Percentiles rank a stretch among this genome's conserved stretches.
Evolutionary conservation across 2,888 invertebrate species (phyloP).

Genomic region (Aphidius colemani): DNA sequence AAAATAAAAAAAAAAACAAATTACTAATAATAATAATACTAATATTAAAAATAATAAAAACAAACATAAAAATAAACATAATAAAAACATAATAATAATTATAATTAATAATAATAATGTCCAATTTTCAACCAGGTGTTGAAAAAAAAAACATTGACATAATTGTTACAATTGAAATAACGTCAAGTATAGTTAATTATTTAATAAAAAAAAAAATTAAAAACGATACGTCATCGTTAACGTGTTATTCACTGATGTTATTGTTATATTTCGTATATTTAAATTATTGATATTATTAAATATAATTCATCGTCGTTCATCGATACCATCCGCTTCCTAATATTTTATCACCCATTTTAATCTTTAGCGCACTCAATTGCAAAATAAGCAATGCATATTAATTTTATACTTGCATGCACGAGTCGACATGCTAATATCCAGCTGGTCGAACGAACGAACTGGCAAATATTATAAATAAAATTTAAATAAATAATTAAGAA

Average conservation of each 20-base stretch:
- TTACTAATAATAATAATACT: background rate
- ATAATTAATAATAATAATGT: conserved; percentile 6
- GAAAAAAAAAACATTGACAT: conserved; percentile 17
- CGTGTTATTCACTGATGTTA: conserved; percentile 29
- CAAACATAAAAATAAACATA: conserved; percentile 2
- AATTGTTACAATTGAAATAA: conserved; percentile 17
- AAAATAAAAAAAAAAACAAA: background rate
- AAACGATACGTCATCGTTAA: conserved; percentile 28
- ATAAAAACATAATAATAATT: conserved; percentile 1
- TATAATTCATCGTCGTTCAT: conserved; percentile 27
- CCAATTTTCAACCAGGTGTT: conserved; percentile 24
- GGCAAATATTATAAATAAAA: conserved; percentile 30
- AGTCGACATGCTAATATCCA: conserved; percentile 10
- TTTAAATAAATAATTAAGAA: background rate
- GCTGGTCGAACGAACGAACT: conserved; percentile 35
- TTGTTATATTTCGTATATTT: conserved; percentile 31
- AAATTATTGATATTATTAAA: conserved; percentile 30
- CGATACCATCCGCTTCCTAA: conserved; percentile 25
- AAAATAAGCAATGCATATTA: conserved; percentile 7
- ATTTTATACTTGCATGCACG: conserved; percentile 14
- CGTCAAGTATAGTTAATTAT: conserved; percentile 27
- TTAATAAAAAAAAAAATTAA: conserved; percentile 7
- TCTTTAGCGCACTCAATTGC: conserved; percentile 18
- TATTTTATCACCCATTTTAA: conserved; percentile 10
- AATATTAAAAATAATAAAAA: too few species aligned